Base-by-base conservation (phyloP, 2,113 vertebrate species). In the Pogona vitticeps region DNA sequence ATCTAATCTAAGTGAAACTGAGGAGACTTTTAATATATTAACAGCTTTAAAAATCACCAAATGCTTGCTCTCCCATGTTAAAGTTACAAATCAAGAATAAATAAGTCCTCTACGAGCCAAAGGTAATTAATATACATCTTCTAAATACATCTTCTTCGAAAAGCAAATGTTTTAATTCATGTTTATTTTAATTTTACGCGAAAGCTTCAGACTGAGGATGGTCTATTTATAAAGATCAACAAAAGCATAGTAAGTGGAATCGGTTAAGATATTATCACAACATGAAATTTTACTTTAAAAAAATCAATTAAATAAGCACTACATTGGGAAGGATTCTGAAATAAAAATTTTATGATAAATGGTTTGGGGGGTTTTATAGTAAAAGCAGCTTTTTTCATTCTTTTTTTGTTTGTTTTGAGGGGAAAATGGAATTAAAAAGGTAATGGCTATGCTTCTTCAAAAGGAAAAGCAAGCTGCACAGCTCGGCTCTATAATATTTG, bases 41-140 rank as follows among this genome's bases (percentile, higher is more conserved):
- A 71, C 78, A 75, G 76, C 9, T 12, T 58, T 72, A n/a, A 26
- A 82, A 87, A 87, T 83, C 15, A 61, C 33, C 59, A 75, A 83
- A 73, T 59, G 52, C 7, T 3, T 56, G 2, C 46, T 77, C 82
- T 82, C 38, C 65, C 18, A 76, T 88, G 88, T 83, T 6, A 56
- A 58, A 86, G 56, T 72, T 76, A 42, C 6, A 85, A 84, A 12
- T 76, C 20, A 86, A n/a, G 9, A 67, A 88, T 88, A 86, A 89
- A 76, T 20, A 14, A n/a, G 33, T 52, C 23, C 28, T 10, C 42
- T 56, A 56, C 10, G 84, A 26, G 0, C 36, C 67, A 77, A 33
- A 6, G 42, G 18, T 36, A 78, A 85, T 77, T 28, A 83, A 33
- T 46, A 86, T 14, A 23, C 52, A 86, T 2, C 71, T 61, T 89